A percentile compares a stretch with the other conserved stretches of the same genome.
These are phyloP conservation scores for Amia ocellicauda DNA, from an alignment of 2,113 vertebrate genomes.

Conservation along the genomic window DNA sequence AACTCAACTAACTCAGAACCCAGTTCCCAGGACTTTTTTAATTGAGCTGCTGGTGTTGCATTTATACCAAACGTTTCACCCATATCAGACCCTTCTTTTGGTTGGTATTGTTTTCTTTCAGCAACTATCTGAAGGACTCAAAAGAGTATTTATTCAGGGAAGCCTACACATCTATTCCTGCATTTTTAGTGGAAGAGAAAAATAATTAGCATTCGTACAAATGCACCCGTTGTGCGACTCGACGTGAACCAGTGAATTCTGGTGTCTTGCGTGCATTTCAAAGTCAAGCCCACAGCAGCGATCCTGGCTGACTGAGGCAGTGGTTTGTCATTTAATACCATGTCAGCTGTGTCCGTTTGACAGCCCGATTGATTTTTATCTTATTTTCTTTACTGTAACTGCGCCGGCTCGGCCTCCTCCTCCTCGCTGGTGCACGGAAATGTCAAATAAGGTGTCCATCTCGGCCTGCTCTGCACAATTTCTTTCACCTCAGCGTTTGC, in stretches of 20 bases:
- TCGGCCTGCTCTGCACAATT: too few species aligned
- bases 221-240: constrained; percentile 2
- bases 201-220: constrained; percentile 4
- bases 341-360: constrained; percentile 54
- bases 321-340: constrained; percentile 60
- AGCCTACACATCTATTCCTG: not conserved
- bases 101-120: too few species aligned
- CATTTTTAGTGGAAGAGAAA: not conserved
- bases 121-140: too few species aligned
- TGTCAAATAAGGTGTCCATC: constrained; percentile 34
- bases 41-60: too few species aligned
- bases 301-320: constrained; percentile 17
- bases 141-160: constrained; percentile 14
- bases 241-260: not conserved
- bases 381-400: constrained; percentile 46
- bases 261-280: not conserved
- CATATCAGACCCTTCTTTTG: too few species aligned
- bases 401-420: constrained; percentile 39
- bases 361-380: constrained; percentile 60
- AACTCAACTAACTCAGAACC: too few species aligned
- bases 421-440: constrained; percentile 40
- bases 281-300: not conserved
- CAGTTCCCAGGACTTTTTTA: too few species aligned
- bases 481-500: too few species aligned
- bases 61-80: too few species aligned